These are phyloP conservation scores for Diplodus sargus DNA, from an alignment of 2,797 vertebrate species.

Conservation along the genomic window DNA sequence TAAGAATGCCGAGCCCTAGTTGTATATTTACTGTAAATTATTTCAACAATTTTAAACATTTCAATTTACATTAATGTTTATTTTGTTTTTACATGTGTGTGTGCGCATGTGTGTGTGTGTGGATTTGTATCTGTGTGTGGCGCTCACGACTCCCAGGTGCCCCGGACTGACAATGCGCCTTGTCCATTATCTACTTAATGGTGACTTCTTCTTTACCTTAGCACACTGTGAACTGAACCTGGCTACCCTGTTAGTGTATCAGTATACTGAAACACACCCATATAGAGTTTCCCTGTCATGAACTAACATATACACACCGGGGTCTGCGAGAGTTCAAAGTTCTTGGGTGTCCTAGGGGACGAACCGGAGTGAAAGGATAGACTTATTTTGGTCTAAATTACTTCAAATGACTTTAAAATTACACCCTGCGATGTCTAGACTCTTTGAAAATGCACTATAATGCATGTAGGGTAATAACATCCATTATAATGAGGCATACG, in stretches of 20 bases:
- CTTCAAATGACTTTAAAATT: constrained; percentile 76
- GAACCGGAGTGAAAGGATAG: constrained; percentile 67
- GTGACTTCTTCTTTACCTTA: constrained; percentile 76
- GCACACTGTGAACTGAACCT: constrained; percentile 64
- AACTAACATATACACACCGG: constrained; percentile 69
- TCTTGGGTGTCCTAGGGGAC: constrained; percentile 78
- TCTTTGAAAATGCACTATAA: constrained; percentile 51
- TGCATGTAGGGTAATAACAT: constrained; percentile 63
- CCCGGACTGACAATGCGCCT: constrained; percentile 39
- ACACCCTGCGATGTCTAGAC: constrained; percentile 66
- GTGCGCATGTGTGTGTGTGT: constrained; percentile 6
- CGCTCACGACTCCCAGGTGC: constrained; percentile 3
- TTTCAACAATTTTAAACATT: not conserved
- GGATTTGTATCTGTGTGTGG: not conserved
- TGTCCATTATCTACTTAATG: constrained; percentile 72
- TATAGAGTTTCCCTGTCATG: constrained; percentile 80
- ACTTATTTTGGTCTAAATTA: constrained; percentile 71
- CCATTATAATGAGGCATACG: constrained; percentile 61
- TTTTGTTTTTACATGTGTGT: not conserved
- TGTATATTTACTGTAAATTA: not conserved
- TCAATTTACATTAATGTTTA: not conserved
- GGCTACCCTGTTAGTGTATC: constrained; percentile 67
- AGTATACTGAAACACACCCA: constrained; percentile 70
- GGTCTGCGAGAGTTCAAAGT: constrained; percentile 80
- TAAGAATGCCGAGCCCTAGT: no score